Evolutionary conservation across 2,113 vertebrate genomes (phyloP), one percentile per base, ranked within the genome.

Genomic region (Heteronetta atricapilla): DNA sequence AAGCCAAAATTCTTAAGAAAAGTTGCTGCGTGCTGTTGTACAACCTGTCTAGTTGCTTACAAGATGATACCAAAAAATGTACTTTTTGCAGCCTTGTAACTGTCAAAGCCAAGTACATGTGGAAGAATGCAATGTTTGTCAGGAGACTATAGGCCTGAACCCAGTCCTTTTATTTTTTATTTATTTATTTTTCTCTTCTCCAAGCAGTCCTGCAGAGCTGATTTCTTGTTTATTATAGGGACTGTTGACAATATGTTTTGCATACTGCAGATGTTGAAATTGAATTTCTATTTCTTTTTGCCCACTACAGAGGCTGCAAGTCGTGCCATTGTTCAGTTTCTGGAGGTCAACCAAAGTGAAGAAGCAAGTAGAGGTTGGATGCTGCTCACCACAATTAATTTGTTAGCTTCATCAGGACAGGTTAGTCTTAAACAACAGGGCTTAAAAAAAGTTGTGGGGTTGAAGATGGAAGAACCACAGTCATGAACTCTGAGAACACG

Each of bases 281-380:
- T 55, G 86, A 80, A 62, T 96, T 81, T 29, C 62, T 89, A 76
- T 11, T 60, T 58, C 11, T 36, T 88, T 88, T 76, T 19, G 11
- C 29, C 34, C 36, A 8, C 50, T 72, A 12, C 97, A 99, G 99
- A 99, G 97, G 99, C 99, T 69, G 99, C 99, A 85, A 99, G 99
- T 97, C 98, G 99, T 95, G 99, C 99, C 94, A 99, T 99, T 64
- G 99, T 99, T 94, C 99, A 99, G 80, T 99, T 99, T 93, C 97
- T 99, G 96, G 99, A 99, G 98, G 98, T 99, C 96, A 99, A 99
- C 98, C 99, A 99, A 98, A 99, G 99, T 53, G 99, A 99, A 97
- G 99, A 99, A 97, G 98, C 99, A 50, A 99, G 99, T 85, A 98
- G 99, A 85, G 99, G 99, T 68, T 99, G 99, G 99, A 99, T 99